These are phyloP conservation scores for Polydrusus cervinus DNA, from an alignment of 2,888 invertebrate species.

Conservation along the genomic window DNA sequence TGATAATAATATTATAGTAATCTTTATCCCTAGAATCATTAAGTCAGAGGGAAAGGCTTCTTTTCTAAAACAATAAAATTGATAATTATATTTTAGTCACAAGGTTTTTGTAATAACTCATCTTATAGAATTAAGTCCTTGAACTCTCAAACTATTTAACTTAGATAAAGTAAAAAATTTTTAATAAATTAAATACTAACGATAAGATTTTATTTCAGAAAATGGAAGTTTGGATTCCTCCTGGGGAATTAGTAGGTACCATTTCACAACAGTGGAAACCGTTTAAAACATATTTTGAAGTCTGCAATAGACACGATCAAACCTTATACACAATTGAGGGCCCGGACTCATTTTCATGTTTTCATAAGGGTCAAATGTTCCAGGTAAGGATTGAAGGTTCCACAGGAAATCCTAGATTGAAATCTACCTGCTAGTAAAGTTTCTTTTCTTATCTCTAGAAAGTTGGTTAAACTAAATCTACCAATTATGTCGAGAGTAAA, in stretches of 20 bases:
- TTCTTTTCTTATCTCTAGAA: too few relatives aligned
- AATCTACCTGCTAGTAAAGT: too few relatives aligned
- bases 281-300: slow-evolving; percentile 79
- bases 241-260: slow-evolving; percentile 81
- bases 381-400: slow-evolving; percentile 68
- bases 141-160: too few relatives aligned
- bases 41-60: too few relatives aligned
- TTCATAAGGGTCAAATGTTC: slow-evolving; percentile 78
- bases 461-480: too few relatives aligned
- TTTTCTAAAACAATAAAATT: too few relatives aligned
- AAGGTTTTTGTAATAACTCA: not conserved
- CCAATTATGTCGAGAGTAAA: too few relatives aligned
- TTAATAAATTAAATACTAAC: not conserved
- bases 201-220: slow-evolving; percentile 68
- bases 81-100: not conserved
- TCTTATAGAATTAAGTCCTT: not conserved
- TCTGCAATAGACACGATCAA: slow-evolving; percentile 78
- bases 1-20: not conserved
- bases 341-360: slow-evolving; percentile 77
- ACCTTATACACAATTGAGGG: slow-evolving; percentile 83
- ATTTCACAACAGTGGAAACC: slow-evolving; percentile 81
- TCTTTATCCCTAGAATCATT: too few relatives aligned
- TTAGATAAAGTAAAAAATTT: slow-evolving; percentile 75
- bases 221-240: slow-evolving; percentile 82
- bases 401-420: too few relatives aligned